Evolutionary conservation across 2,888 invertebrate genomes (phyloP).

Genomic region (Perizoma flavofasciatum): DNA sequence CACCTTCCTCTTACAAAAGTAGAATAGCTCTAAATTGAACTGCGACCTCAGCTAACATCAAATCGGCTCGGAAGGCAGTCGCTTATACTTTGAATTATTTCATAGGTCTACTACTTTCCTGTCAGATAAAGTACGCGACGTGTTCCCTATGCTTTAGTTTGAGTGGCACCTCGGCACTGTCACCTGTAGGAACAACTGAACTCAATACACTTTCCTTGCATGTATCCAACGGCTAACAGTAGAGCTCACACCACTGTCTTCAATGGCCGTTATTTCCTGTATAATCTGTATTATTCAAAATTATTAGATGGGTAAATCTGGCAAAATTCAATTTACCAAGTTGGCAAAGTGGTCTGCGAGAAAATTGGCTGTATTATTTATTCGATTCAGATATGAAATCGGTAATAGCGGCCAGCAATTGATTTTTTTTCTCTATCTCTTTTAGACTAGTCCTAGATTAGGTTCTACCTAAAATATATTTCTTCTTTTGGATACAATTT

Average conservation of each 20-base stretch:
- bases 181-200: slow-evolving; percentile 40
- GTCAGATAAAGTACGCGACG: slow-evolving; percentile 30
- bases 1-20: slow-evolving; percentile 26
- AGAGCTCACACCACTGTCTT: slow-evolving; percentile 61
- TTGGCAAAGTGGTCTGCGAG: slow-evolving; percentile 53
- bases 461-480: slow-evolving; percentile 30
- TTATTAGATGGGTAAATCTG: slow-evolving; percentile 72
- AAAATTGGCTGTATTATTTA: slow-evolving; percentile 61
- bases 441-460: slow-evolving; percentile 55
- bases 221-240: slow-evolving; percentile 72
- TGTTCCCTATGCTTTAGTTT: slow-evolving; percentile 48
- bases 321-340: slow-evolving; percentile 68
- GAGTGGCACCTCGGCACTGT: slow-evolving; percentile 72
- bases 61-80: slow-evolving; percentile 37
- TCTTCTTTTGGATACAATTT: slow-evolving; percentile 28
- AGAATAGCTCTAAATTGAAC: slow-evolving; percentile 27
- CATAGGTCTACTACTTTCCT: slow-evolving; percentile 33
- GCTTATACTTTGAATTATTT: slow-evolving; percentile 42
- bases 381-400: slow-evolving; percentile 48
- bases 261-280: slow-evolving; percentile 80
- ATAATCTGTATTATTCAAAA: slow-evolving; percentile 39
- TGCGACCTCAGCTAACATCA: slow-evolving; percentile 19
- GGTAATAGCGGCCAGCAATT: slow-evolving; percentile 77
- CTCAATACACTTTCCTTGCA: slow-evolving; percentile 63
- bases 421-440: slow-evolving; percentile 54